phyloP scores from a whole-genome alignment of 2,797 vertebrate species.

The Tympanoctomys barrerae region DNA sequence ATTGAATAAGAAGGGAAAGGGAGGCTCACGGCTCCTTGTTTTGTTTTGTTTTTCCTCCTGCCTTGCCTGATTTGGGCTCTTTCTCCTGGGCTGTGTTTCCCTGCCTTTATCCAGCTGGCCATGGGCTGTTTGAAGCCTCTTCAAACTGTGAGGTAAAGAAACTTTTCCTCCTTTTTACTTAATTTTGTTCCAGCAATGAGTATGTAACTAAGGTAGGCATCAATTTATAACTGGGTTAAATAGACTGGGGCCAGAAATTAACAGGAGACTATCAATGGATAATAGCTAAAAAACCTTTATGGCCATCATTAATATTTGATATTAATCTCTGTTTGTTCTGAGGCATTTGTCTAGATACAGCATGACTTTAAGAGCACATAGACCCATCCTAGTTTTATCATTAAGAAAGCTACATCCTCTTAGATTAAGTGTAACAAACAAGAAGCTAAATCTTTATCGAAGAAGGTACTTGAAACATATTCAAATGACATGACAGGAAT shows the following conservation, averaged over 20 bases:
- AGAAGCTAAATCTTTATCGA: neutral
- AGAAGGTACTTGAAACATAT: neutral
- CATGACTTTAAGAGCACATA: neutral
- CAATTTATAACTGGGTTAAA: neutral
- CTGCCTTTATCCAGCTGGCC: neutral
- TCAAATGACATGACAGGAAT: neutral
- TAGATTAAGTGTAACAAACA: neutral
- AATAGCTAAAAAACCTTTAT: neutral
- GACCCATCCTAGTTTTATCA: neutral
- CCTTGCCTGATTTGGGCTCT: neutral
- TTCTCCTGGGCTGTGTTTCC: neutral
- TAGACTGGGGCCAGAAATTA: neutral
- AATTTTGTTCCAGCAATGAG: neutral
- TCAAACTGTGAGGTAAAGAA: neutral
- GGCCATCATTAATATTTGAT: neutral
- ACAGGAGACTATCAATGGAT: neutral
- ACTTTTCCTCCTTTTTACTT: neutral
- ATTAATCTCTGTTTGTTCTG: neutral
- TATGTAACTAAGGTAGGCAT: neutral
- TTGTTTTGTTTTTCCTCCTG: neutral
- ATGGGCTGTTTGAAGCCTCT: neutral
- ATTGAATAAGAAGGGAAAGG: neutral
- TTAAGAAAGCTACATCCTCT: neutral
- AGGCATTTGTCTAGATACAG: neutral
- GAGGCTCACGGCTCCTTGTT: neutral